phyloP scores from a whole-genome alignment of 2,888 invertebrate genomes.

The Philereme transversata region DNA sequence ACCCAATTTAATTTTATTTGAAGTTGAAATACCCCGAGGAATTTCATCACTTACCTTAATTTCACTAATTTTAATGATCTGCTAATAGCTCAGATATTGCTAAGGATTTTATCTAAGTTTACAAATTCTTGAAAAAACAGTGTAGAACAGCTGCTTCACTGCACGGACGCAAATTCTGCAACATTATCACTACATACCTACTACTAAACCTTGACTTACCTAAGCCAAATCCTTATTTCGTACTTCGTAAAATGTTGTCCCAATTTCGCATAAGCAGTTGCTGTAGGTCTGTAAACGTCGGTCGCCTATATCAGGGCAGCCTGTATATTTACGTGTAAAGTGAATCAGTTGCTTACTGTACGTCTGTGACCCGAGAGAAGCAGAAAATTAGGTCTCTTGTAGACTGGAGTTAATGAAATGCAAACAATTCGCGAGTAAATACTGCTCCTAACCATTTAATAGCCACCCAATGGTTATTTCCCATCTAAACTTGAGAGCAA shows the following conservation, averaged over 20 bases:
- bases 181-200: too few species aligned
- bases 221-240: too few species aligned
- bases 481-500: too few species aligned
- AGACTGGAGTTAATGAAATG: conserved; percentile 73
- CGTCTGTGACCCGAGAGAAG: conserved; percentile 12
- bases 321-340: background rate
- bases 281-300: too few species aligned
- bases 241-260: too few species aligned
- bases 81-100: conserved; percentile 18
- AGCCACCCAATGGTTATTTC: conserved; percentile 19
- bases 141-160: conserved; percentile 7
- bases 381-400: conserved; percentile 66
- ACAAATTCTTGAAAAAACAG: background rate
- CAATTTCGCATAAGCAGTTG: too few species aligned
- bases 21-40: conserved; percentile 4
- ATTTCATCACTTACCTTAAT: conserved; percentile 9
- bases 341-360: conserved; percentile 4
- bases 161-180: background rate
- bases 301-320: too few species aligned
- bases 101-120: conserved; percentile 8
- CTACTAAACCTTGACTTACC: too few species aligned
- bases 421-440: conserved; percentile 66
- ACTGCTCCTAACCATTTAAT: conserved; percentile 53
- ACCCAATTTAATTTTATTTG: conserved; percentile 1
- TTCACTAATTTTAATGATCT: conserved; percentile 14